Base-by-base conservation (phyloP, 1,140 invertebrate genomes). In the Drosophila insularis region DNA sequence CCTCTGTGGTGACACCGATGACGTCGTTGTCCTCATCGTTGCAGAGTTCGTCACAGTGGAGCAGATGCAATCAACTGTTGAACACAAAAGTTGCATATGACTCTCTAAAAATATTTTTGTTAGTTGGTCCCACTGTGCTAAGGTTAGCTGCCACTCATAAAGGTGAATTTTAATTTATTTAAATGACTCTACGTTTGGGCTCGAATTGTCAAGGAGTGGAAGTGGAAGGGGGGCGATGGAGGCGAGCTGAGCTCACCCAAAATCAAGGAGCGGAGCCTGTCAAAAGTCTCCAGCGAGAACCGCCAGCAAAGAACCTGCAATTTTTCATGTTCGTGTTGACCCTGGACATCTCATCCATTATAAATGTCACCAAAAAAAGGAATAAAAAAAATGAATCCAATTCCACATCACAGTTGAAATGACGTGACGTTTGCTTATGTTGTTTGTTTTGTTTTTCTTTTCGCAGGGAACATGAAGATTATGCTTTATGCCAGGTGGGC, bases 401-500 rank as follows among this genome's bases (percentile, higher is more conserved):
- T n/a, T n/a, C n/a, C 13, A 23, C 21, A 40, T 8, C 7, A 14
- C n/a, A 19, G 4, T 11, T 17, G 2, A 13, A 10, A 10, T 58
- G n/a, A 32, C 55, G 10, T 56, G 27, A 11, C 13, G 21, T 23
- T 55, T 13, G 8, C 3, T 13, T 6, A 31, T n/a, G n/a, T 54
- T 31, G 23, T n/a, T 31, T 5, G 27, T 31, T 31, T 31, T 27
- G 27, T 27, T 27, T 27, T 27, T 27, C n/a, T 11, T 53, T 7
- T 14, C 10, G 11, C 23, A 91, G 90, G 32, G 78, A 86, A 74
- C 96, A 98, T 85, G 95, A 97, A 92, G 95, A 98, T 89, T 98
- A 95, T 92, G 97, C 97, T 1, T 97, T 96, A 89, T 99, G 98
- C 92, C 98, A 99, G 93, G 97, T 96, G 43, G 98, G 98, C 7